These are phyloP conservation scores for Nycticorax nycticorax DNA, from an alignment of 2,113 vertebrate genomes.

Conservation along the genomic window DNA sequence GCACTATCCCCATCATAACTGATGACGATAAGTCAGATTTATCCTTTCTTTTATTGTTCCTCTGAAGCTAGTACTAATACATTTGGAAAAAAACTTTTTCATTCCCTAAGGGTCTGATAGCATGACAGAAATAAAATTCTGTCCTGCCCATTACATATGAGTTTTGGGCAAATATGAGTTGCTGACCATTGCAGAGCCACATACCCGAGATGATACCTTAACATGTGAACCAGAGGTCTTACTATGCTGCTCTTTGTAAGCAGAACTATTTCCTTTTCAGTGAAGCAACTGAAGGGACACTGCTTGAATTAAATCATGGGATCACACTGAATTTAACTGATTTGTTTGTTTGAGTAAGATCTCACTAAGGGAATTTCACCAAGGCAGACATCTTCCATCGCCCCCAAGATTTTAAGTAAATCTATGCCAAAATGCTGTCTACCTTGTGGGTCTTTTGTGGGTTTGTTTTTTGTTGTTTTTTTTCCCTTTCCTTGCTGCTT, in stretches of 20 bases:
- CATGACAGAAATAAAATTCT: neutral
- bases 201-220: neutral
- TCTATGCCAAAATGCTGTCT: neutral
- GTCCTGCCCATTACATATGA: rapidly evolving
- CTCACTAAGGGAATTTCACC: neutral
- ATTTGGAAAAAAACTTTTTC: neutral
- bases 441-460: neutral
- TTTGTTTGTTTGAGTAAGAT: neutral
- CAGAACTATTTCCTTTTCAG: neutral
- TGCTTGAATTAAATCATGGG: neutral
- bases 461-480: neutral
- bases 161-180: neutral
- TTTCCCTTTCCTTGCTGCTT: neutral
- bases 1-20: neutral
- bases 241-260: neutral
- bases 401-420: neutral
- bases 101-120: neutral
- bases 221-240: rapidly evolving
- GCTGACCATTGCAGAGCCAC: neutral
- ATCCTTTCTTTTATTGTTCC: neutral
- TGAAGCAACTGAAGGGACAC: neutral
- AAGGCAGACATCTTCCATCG: neutral
- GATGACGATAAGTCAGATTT: neutral
- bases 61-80: neutral
- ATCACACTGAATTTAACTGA: neutral